These are phyloP conservation scores for Lasioglossum oenotherae DNA, from an alignment of 2,888 invertebrate species.

Conservation along the genomic window DNA sequence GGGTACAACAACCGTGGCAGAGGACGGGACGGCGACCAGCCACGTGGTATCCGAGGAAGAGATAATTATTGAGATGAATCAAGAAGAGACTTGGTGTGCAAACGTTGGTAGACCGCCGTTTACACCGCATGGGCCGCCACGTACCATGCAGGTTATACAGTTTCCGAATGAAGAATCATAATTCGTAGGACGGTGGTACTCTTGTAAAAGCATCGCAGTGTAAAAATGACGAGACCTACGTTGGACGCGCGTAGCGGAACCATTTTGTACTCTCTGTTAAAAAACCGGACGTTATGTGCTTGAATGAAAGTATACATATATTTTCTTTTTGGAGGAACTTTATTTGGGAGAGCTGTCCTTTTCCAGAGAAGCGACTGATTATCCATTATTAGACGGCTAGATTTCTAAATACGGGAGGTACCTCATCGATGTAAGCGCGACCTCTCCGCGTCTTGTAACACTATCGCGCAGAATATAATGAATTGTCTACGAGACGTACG, in stretches of 20 bases:
- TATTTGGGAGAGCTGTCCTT: slow-evolving; percentile 20
- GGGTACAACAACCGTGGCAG: slow-evolving; percentile 76
- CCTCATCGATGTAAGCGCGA: slow-evolving; percentile 15
- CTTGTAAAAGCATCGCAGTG: slow-evolving; percentile 46
- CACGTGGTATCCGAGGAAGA: slow-evolving; percentile 74
- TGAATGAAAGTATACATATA: slow-evolving; percentile 52
- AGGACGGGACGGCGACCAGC: slow-evolving; percentile 76
- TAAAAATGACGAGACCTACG: slow-evolving; percentile 44
- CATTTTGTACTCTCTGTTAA: slow-evolving; percentile 35
- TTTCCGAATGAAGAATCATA: slow-evolving; percentile 22
- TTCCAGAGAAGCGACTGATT: slow-evolving; percentile 48
- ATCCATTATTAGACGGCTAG: slow-evolving; percentile 51
- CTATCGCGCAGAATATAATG: slow-evolving; percentile 24
- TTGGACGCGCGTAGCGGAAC: slow-evolving; percentile 46
- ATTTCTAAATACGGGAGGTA: slow-evolving; percentile 47
- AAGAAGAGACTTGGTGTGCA: slow-evolving; percentile 15
- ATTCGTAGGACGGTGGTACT: slow-evolving; percentile 35
- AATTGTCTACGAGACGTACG: slow-evolving; percentile 27
- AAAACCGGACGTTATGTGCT: slow-evolving; percentile 35
- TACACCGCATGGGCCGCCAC: slow-evolving; percentile 19
- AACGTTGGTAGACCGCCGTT: slow-evolving; percentile 32
- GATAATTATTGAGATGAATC: slow-evolving; percentile 75
- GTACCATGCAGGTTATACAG: slow-evolving; percentile 40
- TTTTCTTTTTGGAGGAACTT: slow-evolving; percentile 41
- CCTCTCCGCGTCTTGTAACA: slow-evolving; percentile 37